Conservation (phyloP, 2,113 vertebrate species). For the Dromiciops gliroides region DNA sequence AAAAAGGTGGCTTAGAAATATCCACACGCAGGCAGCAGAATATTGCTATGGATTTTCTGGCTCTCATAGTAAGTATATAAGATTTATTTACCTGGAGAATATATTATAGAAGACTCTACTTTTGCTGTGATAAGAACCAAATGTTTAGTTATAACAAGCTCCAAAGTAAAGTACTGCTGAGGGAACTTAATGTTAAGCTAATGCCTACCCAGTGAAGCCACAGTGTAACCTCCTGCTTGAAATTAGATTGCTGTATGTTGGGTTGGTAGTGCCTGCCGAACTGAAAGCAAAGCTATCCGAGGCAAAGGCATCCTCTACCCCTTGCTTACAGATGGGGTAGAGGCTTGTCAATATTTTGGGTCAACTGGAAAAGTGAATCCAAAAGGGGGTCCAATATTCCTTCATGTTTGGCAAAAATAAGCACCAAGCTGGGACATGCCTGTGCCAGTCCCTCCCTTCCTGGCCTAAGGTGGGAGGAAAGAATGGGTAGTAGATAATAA, state of each 20-base stretch:
- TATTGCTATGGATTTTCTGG: background rate
- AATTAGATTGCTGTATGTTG: background rate
- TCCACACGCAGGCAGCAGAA: background rate
- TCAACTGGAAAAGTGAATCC: background rate
- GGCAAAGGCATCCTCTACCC: background rate
- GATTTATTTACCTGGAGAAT: background rate
- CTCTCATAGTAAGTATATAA: background rate
- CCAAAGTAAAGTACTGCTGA: background rate
- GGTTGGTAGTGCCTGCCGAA: background rate
- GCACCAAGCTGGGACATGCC: background rate
- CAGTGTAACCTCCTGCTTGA: conserved; percentile 5
- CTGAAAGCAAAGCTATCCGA: conserved; percentile 15
- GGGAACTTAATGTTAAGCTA: background rate
- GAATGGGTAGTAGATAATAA: background rate
- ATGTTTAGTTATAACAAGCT: background rate
- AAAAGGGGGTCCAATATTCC: background rate
- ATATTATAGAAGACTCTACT: background rate
- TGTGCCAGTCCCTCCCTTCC: background rate
- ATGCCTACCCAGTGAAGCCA: conserved; percentile 22
- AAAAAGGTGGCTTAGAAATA: background rate
- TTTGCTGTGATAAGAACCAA: background rate
- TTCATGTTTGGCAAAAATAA: background rate
- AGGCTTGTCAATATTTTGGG: background rate
- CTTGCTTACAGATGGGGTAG: background rate
- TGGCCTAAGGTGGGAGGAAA: background rate